These are phyloP conservation scores for Drosophila kambysellisi DNA, from an alignment of 2,888 invertebrate species.

Conservation along the genomic window DNA sequence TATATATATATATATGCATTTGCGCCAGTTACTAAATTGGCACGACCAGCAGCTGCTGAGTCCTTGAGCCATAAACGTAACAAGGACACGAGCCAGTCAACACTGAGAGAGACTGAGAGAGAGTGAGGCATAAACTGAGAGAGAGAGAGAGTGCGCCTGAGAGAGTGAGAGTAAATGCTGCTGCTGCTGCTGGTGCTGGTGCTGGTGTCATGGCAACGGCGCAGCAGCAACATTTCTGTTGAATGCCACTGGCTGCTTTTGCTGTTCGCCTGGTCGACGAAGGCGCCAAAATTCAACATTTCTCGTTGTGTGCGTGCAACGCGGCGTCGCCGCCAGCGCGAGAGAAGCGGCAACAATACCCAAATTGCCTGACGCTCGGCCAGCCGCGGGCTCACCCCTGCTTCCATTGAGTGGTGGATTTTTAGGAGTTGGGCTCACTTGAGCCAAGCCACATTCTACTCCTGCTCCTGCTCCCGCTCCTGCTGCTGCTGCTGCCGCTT, in stretches of 20 bases:
- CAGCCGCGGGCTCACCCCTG: slow-evolving; percentile 23
- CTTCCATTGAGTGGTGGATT: slow-evolving; percentile 49
- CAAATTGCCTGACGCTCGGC: background rate
- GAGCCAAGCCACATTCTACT: slow-evolving; percentile 22
- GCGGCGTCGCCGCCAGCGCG: slow-evolving; percentile 37
- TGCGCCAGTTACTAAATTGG: slow-evolving; percentile 40
- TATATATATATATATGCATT: background rate
- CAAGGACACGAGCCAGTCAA: slow-evolving; percentile 45
- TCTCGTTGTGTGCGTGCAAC: slow-evolving; percentile 73
- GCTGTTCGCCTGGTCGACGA: slow-evolving; percentile 79
- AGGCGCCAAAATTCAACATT: slow-evolving; percentile 85
- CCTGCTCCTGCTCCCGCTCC: slow-evolving; percentile 6
- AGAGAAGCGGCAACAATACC: slow-evolving; percentile 1
- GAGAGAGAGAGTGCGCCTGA: slow-evolving; percentile 3
- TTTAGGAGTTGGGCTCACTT: slow-evolving; percentile 52
- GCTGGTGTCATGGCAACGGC: slow-evolving; percentile 42
- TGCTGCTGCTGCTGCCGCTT: slow-evolving; percentile 9
- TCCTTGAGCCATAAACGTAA: slow-evolving; percentile 61
- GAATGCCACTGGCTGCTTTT: slow-evolving; percentile 11
- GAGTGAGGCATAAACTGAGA: background rate
- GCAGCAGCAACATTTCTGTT: slow-evolving; percentile 5
- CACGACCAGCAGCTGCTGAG: slow-evolving; percentile 42
- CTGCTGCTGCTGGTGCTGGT: slow-evolving; percentile 47
- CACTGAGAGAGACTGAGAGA: slow-evolving; percentile 4
- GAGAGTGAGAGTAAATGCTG: slow-evolving; percentile 1